These are phyloP conservation scores for Scotopteryx bipunctaria DNA, from an alignment of 2,888 invertebrate genomes.

Conservation along the genomic window DNA sequence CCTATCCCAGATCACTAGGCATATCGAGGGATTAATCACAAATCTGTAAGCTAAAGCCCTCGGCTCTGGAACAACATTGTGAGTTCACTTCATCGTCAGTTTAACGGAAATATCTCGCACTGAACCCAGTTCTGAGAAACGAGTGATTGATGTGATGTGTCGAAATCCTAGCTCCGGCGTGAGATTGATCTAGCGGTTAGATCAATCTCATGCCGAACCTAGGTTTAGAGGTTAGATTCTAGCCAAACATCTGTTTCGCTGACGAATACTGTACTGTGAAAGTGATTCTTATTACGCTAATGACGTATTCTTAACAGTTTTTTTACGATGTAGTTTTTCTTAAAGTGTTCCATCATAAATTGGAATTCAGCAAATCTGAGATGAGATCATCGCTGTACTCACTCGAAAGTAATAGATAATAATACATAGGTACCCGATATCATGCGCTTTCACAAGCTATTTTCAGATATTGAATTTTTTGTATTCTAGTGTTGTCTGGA, in stretches of 20 bases:
- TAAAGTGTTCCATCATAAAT: not conserved
- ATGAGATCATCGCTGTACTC: not conserved
- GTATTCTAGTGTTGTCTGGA: not conserved
- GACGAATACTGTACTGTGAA: too few relatives aligned
- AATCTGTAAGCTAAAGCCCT: conserved; percentile 4
- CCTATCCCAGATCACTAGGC: not conserved
- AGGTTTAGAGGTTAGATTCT: too few relatives aligned
- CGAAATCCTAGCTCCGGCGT: conserved; percentile 1
- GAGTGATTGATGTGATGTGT: conserved; percentile 13
- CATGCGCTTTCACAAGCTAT: not conserved
- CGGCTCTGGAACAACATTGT: conserved; percentile 9
- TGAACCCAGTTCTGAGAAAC: conserved; percentile 26
- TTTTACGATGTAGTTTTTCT: not conserved
- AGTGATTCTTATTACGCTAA: too few relatives aligned
- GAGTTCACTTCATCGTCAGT: conserved; percentile 8
- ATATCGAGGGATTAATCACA: not conserved
- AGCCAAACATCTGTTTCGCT: too few relatives aligned
- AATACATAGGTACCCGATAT: not conserved
- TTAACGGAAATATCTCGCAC: conserved; percentile 19
- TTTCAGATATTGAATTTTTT: not conserved
- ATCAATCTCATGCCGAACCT: too few relatives aligned
- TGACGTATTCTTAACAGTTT: too few relatives aligned
- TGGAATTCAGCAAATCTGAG: not conserved
- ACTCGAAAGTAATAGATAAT: not conserved
- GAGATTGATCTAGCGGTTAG: not conserved